These are phyloP conservation scores for Limnothrissa miodon DNA, from an alignment of 2,113 vertebrate genomes.

Conservation along the genomic window DNA sequence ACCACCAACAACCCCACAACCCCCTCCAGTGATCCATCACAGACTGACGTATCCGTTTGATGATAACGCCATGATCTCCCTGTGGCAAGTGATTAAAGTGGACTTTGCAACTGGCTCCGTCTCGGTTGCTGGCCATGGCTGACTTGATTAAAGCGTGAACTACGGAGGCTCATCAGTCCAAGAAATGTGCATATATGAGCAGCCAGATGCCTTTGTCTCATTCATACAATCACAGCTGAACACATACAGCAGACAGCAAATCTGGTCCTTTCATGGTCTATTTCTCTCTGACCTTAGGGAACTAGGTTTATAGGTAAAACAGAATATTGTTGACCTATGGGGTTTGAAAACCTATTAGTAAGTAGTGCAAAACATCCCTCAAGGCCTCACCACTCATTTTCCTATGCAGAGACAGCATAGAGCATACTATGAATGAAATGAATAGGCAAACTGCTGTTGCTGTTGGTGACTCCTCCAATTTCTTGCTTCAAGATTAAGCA, in stretches of 20 bases:
- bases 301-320: background rate
- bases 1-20: background rate
- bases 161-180: background rate
- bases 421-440: too few relatives aligned
- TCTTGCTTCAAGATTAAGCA: background rate
- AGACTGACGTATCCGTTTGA: constrained; percentile 17
- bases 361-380: background rate
- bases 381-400: background rate
- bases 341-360: background rate
- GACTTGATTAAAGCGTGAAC: background rate
- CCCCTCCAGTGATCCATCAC: constrained; percentile 41
- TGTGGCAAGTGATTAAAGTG: constrained; percentile 47
- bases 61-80: constrained; percentile 35
- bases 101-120: constrained; percentile 37
- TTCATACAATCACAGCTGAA: background rate
- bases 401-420: background rate
- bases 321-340: background rate
- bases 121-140: constrained; percentile 35
- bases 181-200: background rate
- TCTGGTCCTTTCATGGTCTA: background rate
- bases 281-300: background rate
- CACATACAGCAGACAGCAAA: background rate
- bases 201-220: background rate
- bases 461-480: background rate
- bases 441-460: too few relatives aligned